phyloP scores from a whole-genome alignment of 2,797 vertebrate genomes.

The Harpagifer antarcticus region DNA sequence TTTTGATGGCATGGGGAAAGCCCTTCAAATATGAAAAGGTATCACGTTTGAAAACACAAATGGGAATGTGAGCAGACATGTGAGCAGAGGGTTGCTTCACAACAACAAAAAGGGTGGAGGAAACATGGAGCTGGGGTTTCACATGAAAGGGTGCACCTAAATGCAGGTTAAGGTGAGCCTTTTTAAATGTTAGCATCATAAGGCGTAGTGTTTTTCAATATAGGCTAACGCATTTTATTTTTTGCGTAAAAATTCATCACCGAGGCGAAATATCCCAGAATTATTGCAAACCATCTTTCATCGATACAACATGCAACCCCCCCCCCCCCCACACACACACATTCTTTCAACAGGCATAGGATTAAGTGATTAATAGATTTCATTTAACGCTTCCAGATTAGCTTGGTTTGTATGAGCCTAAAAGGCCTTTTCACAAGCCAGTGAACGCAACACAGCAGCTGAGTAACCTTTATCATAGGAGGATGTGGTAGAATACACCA shows the following conservation, averaged over 20 bases:
- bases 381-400: conserved; percentile 62
- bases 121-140: background rate
- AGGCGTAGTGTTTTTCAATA: background rate
- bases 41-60: conserved; percentile 17
- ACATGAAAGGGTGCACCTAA: conserved; percentile 20
- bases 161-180: conserved; percentile 41
- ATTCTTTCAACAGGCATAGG: conserved; percentile 17
- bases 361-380: conserved; percentile 74
- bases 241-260: background rate
- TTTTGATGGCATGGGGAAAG: conserved; percentile 21
- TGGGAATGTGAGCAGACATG: background rate
- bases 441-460: conserved; percentile 35
- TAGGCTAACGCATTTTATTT: background rate
- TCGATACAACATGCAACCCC: conserved; percentile 10
- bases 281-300: conserved; percentile 6
- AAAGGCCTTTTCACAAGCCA: conserved; percentile 60
- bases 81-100: too few relatives aligned
- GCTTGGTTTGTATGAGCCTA: conserved; percentile 49
- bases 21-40: conserved; percentile 3
- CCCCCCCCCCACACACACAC: background rate
- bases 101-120: background rate
- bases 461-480: conserved; percentile 29
- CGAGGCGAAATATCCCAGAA: background rate
- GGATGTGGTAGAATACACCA: background rate
- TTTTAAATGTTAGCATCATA: background rate